Base-by-base conservation (phyloP, 2,888 invertebrate genomes). In the Campoletis raptor region DNA sequence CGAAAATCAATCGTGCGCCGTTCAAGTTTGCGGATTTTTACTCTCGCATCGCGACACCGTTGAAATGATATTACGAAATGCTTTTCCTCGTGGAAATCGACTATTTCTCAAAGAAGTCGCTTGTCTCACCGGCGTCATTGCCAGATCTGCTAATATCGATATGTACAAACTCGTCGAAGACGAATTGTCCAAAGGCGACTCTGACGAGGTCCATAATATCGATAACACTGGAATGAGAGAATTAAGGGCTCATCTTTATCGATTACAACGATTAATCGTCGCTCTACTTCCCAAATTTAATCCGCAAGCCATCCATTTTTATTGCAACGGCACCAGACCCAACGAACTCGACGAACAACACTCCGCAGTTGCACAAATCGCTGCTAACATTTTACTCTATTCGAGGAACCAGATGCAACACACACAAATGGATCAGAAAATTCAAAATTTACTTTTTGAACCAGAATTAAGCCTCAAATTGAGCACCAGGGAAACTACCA, bases 31-130 rank as follows among this genome's bases (percentile, higher is more conserved):
- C 90, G 96, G 97, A 90, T 97, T 98, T 90, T 93, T 98, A 66
- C 95, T 98, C 76, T 96, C 97, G 82, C 98, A 98, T 94, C 95
- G 97, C 76, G 98, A 98, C 91, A 97, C 97, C 83, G 96, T 98
- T 81, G 97, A 97, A 91, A 95, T 97, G 90, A 96, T 98, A 76
- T 94, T 99, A 73, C 95, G 98, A 86, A 96, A 96, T 64, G 96
- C 96, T 0, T 95, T 95, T 88, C 97, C 97, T 0, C 95, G 95
- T 79, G 95, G 97, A 9, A 96, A 97, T 0, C 92, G 95, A 2
- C 95, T 96, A 0, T 95, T 97, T 37, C 94, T 98, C 42, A 95
- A 96, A 88, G 98, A 98, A 93, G 95, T 98, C 66, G 96, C 98
- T 6, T 96, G 97, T 18, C 95, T 98, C 2, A 98, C 98, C 0